A percentile compares a stretch with the other conserved stretches of the same genome.
phyloP scores from a whole-genome alignment of 2,113 vertebrate species.

The Nerophis lumbriciformis region DNA sequence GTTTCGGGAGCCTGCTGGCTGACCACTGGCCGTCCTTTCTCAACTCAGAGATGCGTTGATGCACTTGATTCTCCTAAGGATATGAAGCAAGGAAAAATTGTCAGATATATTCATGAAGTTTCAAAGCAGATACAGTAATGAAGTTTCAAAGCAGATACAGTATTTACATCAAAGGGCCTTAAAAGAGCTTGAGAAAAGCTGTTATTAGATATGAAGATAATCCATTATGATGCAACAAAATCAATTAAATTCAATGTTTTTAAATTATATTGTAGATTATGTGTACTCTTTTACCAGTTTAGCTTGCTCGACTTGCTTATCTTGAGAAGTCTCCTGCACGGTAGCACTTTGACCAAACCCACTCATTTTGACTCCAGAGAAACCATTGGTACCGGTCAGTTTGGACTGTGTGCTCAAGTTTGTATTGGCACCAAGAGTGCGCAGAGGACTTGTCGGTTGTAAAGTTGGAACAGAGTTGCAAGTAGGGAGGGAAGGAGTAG shows the following conservation, averaged over 20 bases:
- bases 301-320: constrained; percentile 90
- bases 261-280: too few relatives aligned
- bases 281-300: constrained; percentile 78
- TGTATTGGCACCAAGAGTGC: constrained; percentile 73
- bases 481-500: constrained; percentile 65
- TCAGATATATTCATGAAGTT: neutral
- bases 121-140: too few relatives aligned
- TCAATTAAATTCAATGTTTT: too few relatives aligned
- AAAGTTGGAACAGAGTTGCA: constrained; percentile 63
- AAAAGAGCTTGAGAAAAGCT: too few relatives aligned
- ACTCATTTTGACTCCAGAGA: constrained; percentile 76
- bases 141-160: too few relatives aligned
- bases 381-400: constrained; percentile 75
- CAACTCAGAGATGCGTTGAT: constrained; percentile 85
- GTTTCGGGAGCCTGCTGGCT: constrained; percentile 83
- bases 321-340: constrained; percentile 80
- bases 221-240: too few relatives aligned
- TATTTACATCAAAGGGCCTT: too few relatives aligned
- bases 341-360: constrained; percentile 74
- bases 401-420: constrained; percentile 82
- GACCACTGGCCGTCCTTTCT: constrained; percentile 96
- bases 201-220: too few relatives aligned
- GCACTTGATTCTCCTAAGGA: constrained; percentile 83
- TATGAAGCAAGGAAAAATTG: constrained; percentile 3
- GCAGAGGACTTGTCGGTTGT: constrained; percentile 72